Conservation (phyloP, 1,140 invertebrate genomes). For the Heliconius himera region DNA sequence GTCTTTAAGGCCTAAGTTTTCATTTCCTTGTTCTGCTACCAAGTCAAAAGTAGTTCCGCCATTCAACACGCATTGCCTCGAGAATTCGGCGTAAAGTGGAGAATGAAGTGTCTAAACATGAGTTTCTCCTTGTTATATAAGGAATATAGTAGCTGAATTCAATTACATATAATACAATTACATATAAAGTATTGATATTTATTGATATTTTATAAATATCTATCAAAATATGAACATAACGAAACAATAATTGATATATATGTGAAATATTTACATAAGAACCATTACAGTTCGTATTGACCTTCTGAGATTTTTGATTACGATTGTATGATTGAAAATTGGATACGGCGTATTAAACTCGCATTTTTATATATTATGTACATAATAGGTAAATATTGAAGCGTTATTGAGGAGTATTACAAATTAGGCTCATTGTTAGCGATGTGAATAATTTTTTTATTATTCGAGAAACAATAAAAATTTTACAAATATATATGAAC, state of each 20-base stretch:
- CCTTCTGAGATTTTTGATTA: constrained; percentile 1
- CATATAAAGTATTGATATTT: no score
- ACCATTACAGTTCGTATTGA: neutral
- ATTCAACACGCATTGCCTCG: no score
- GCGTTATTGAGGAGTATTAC: neutral
- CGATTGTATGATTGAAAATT: neutral
- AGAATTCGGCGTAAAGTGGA: no score
- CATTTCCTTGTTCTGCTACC: no score
- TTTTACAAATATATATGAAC: neutral
- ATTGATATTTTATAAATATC: neutral
- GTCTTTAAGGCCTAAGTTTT: no score
- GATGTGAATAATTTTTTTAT: neutral
- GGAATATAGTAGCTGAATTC: no score
- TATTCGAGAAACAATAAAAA: neutral
- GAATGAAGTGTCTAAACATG: no score
- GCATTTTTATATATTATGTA: neutral
- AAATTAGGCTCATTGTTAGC: constrained; percentile 9
- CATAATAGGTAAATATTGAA: neutral
- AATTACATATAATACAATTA: no score
- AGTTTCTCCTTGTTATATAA: no score
- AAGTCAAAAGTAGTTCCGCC: no score
- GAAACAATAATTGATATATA: neutral
- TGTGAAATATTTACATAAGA: neutral
- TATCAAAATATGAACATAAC: neutral
- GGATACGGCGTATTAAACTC: neutral